These are phyloP conservation scores for Pelosia muscerda DNA, from an alignment of 2,888 invertebrate species.

Conservation along the genomic window DNA sequence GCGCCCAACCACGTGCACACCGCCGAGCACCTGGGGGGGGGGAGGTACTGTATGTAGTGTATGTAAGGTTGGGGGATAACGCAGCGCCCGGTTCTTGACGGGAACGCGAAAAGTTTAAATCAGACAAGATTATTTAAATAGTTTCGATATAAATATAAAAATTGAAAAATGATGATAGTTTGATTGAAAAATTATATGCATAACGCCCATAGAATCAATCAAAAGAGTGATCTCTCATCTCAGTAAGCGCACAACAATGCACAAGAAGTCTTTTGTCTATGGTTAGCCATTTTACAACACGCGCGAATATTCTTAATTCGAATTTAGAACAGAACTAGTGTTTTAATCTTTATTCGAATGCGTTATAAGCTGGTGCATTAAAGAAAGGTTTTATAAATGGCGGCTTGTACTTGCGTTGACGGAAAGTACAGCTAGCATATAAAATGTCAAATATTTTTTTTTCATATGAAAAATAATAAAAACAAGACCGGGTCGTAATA, in stretches of 20 bases:
- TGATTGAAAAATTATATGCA: slow-evolving; percentile 7
- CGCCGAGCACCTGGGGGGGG: slow-evolving; percentile 65
- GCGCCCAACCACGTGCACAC: slow-evolving; percentile 78
- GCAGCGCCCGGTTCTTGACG: too few species aligned
- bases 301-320: slow-evolving; percentile 14
- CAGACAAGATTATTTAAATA: neutral
- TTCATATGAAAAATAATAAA: too few species aligned
- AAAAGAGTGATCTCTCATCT: slow-evolving; percentile 46
- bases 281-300: slow-evolving; percentile 23
- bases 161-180: slow-evolving; percentile 10
- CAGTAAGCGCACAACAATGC: slow-evolving; percentile 14
- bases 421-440: too few species aligned
- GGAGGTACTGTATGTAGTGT: too few species aligned
- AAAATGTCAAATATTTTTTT: too few species aligned
- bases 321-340: too few species aligned
- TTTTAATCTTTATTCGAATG: slow-evolving; percentile 8
- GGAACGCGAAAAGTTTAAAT: neutral
- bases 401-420: too few species aligned
- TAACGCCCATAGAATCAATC: slow-evolving; percentile 26
- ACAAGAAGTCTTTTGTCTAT: slow-evolving; percentile 12
- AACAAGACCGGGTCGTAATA: too few species aligned
- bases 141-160: neutral
- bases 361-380: too few species aligned
- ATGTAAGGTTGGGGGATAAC: too few species aligned
- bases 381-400: too few species aligned